Conservation (phyloP, 2,113 vertebrate species). For the Cyanoderma ruficeps region DNA sequence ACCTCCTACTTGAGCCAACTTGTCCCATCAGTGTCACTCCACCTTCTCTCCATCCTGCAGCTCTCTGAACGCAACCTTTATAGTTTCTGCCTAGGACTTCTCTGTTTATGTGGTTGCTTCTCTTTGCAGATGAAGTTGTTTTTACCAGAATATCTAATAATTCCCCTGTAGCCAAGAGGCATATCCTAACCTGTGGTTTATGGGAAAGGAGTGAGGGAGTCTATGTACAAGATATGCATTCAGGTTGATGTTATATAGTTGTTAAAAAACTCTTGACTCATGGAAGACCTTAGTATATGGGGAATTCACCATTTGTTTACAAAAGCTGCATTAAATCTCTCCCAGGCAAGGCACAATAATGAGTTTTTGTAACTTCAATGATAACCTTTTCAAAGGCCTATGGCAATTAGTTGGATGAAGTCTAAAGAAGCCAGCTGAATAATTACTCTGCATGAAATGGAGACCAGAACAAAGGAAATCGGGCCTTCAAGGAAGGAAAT, state of each 20-base stretch:
- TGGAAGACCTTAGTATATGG: neutral
- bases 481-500: conserved; percentile 29
- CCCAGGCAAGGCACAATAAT: conserved; percentile 16
- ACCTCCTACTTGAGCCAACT: neutral
- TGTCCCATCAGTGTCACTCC: neutral
- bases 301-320: conserved; percentile 12
- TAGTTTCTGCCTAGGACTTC: neutral
- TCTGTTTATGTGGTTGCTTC: neutral
- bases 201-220: neutral
- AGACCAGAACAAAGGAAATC: neutral
- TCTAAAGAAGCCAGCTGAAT: conserved; percentile 6
- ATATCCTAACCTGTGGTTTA: neutral
- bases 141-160: neutral
- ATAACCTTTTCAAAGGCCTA: neutral
- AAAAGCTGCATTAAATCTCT: conserved; percentile 3
- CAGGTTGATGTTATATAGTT: neutral
- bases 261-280: neutral
- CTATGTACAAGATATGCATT: neutral
- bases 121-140: neutral
- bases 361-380: neutral
- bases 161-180: neutral
- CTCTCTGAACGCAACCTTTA: neutral
- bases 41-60: neutral
- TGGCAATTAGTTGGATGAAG: conserved; percentile 6
- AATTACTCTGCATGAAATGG: neutral